phyloP scores from a whole-genome alignment of 2,797 vertebrate species.

The Melanotaenia parkinsoni region DNA sequence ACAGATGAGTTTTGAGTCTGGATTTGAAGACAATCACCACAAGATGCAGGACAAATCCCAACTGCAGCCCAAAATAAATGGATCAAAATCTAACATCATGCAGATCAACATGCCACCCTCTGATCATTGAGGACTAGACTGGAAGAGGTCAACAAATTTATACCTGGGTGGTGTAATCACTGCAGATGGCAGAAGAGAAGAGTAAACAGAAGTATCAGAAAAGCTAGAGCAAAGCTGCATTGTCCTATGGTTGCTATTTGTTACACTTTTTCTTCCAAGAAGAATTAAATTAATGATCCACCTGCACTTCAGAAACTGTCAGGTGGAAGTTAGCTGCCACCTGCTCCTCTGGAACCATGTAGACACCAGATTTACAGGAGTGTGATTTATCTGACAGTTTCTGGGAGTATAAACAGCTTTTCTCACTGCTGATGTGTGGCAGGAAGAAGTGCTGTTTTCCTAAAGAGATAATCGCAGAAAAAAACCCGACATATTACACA shows the following conservation, averaged over 20 bases:
- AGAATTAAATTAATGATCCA: neutral
- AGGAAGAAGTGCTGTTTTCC: neutral
- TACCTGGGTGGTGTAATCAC: too few species aligned
- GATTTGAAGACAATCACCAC: too few species aligned
- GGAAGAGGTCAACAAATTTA: too few species aligned
- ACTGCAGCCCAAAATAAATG: neutral
- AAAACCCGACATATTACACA: neutral
- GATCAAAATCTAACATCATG: too few species aligned
- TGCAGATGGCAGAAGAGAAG: too few species aligned
- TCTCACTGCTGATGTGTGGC: neutral
- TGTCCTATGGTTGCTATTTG: neutral
- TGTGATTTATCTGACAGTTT: conserved; percentile 2
- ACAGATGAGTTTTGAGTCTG: too few species aligned
- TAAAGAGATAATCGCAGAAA: too few species aligned
- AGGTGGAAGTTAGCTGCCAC: neutral
- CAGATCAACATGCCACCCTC: too few species aligned
- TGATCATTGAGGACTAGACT: too few species aligned
- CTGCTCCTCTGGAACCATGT: conserved; percentile 3
- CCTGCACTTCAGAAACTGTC: conserved; percentile 19
- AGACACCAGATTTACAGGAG: neutral
- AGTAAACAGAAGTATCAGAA: too few species aligned
- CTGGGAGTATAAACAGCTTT: neutral
- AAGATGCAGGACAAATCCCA: neutral
- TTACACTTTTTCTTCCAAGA: neutral
- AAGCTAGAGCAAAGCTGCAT: too few species aligned